Evolutionary conservation across 2,113 vertebrate genomes (phyloP), one percentile per base, ranked within the genome.

Genomic region (Eulacestoma nigropectus): DNA sequence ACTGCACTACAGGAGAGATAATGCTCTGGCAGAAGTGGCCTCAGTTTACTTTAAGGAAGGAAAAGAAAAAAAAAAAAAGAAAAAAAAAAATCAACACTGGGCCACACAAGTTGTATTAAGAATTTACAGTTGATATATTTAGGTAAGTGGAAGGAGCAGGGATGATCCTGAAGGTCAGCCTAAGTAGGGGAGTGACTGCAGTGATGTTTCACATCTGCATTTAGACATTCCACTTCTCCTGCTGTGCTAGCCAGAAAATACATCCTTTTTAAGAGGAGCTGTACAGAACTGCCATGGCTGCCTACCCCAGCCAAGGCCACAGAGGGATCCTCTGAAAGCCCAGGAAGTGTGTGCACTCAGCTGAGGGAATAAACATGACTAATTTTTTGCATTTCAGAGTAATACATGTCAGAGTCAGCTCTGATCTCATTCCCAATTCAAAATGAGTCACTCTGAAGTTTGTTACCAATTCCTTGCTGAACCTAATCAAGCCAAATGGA

Each of bases 61-160:
- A 1, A 6, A 13, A 21, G 3, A 3, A 49, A 20, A 62, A 4
- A 62, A 3, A 5, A 7, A n/a, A 18, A 22, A 11, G 0, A 3
- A 7, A 53, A 13, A 53, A 13, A 60, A 70, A 78, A 64, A 16
- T 18, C 63, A 62, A 46, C 79, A 16, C 12, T 77, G 90, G 97
- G 89, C 97, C 97, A 98, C 96, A 95, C 96, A 97, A 97, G 94
- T 67, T 64, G 95, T 37, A 42, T 25, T 73, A 86, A 97, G 72
- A 95, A 92, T 84, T 89, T 67, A 77, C 27, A 90, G 68, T 2
- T 76, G 62, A 90, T 73, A 62, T 80, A 77, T 93, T 97, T 37
- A 93, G 76, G 22, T 53, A 93, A 84, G 92, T 53, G 72, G 82
- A 95, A 97, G 72, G 82, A 93, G 75, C 60, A 93, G 84, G 63